These are phyloP conservation scores for Endotricha flammealis DNA, from an alignment of 2,888 invertebrate genomes.

Conservation along the genomic window DNA sequence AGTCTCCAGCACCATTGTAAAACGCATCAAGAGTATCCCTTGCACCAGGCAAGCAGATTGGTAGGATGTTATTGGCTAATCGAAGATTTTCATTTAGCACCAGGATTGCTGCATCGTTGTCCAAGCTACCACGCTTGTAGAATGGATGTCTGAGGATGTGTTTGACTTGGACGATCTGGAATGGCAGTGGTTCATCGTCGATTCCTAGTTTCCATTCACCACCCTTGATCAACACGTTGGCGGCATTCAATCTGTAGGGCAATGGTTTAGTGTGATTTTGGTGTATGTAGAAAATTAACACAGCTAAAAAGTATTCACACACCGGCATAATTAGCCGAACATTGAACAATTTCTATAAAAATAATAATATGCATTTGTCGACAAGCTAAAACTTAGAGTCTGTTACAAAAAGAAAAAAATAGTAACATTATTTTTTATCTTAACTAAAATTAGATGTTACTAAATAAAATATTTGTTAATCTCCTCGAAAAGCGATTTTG, in stretches of 20 bases:
- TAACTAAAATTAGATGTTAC: too few species aligned
- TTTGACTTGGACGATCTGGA: slow-evolving; percentile 86
- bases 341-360: too few species aligned
- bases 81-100: slow-evolving; percentile 81
- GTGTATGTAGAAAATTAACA: neutral
- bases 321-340: too few species aligned
- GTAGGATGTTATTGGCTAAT: slow-evolving; percentile 84
- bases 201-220: slow-evolving; percentile 92
- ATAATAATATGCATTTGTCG: too few species aligned
- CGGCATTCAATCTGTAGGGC: slow-evolving; percentile 80
- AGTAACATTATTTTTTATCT: too few species aligned
- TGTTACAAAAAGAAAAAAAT: too few species aligned
- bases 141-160: slow-evolving; percentile 84
- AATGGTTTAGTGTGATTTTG: too few species aligned
- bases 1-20: slow-evolving; percentile 79
- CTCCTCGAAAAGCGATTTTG: too few species aligned
- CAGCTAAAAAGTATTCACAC: too few species aligned
- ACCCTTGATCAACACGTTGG: slow-evolving; percentile 85
- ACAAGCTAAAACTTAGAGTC: too few species aligned
- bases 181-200: slow-evolving; percentile 87
- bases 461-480: too few species aligned
- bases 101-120: slow-evolving; percentile 85
- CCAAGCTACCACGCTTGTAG: slow-evolving; percentile 78
- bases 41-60: slow-evolving; percentile 81
- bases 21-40: slow-evolving; percentile 74